These are phyloP conservation scores for Amia ocellicauda DNA, from an alignment of 2,113 vertebrate genomes.

Conservation along the genomic window DNA sequence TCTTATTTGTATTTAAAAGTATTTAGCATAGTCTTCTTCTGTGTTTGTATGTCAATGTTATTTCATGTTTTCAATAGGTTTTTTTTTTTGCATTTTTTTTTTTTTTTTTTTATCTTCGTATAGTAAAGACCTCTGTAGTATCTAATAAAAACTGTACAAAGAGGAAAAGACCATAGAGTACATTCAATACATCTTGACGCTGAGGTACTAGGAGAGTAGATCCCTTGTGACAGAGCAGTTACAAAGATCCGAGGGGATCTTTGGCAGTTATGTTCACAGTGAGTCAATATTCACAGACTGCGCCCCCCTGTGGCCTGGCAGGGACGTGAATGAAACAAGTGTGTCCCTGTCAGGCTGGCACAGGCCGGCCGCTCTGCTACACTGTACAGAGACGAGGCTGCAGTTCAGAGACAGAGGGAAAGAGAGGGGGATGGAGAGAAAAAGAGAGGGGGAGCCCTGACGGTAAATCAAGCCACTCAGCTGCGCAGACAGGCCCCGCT, in stretches of 20 bases:
- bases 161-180: slow-evolving; percentile 60
- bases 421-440: background rate
- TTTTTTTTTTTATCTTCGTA: slow-evolving; percentile 58
- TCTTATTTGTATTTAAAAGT: slow-evolving; percentile 21
- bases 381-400: too few relatives aligned
- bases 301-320: slow-evolving; percentile 60
- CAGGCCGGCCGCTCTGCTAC: too few relatives aligned
- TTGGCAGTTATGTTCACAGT: slow-evolving; percentile 63
- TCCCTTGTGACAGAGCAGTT: slow-evolving; percentile 64
- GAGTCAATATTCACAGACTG: slow-evolving; percentile 47
- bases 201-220: slow-evolving; percentile 76
- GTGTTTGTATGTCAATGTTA: too few relatives aligned
- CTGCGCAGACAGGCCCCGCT: too few relatives aligned
- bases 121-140: slow-evolving; percentile 56
- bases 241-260: too few relatives aligned
- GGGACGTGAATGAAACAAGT: slow-evolving; percentile 48
- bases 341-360: too few relatives aligned
- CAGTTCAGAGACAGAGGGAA: too few relatives aligned
- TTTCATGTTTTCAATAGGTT: background rate
- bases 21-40: slow-evolving; percentile 8
- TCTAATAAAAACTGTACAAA: slow-evolving; percentile 70
- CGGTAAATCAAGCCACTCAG: background rate
- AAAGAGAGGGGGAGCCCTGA: background rate
- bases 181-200: slow-evolving; percentile 80
- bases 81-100: slow-evolving; percentile 38